Conservation (phyloP, 2,888 invertebrate species). For the Yponomeuta cagnagella region DNA sequence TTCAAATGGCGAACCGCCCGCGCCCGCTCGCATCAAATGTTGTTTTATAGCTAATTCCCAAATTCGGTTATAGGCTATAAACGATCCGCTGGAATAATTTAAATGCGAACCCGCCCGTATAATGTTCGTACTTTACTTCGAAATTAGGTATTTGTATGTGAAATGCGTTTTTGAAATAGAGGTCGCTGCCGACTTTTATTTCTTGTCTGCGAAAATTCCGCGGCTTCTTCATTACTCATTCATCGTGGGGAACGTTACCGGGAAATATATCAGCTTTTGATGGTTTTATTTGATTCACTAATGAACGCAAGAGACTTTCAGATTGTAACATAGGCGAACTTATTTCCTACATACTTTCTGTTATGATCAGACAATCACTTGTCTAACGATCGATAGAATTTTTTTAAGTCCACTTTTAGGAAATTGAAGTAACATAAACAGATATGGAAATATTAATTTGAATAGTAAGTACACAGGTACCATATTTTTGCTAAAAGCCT, state of each 20-base stretch:
- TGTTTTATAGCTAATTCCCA: conserved; percentile 77
- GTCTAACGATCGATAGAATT: too few relatives aligned
- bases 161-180: conserved; percentile 71
- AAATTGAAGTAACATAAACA: too few relatives aligned
- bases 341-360: too few relatives aligned
- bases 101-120: conserved; percentile 73
- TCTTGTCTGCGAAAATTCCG: conserved; percentile 38
- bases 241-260: conserved; percentile 22
- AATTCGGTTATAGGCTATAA: conserved; percentile 77
- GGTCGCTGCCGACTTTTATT: conserved; percentile 64
- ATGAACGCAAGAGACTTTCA: conserved; percentile 10
- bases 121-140: conserved; percentile 71
- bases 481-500: too few relatives aligned
- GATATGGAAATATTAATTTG: too few relatives aligned
- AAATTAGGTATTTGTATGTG: conserved; percentile 76
- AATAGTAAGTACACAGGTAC: too few relatives aligned
- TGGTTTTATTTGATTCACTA: conserved; percentile 19
- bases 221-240: conserved; percentile 28
- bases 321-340: too few relatives aligned
- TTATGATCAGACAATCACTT: too few relatives aligned
- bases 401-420: too few relatives aligned
- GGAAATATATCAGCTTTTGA: conserved; percentile 20
- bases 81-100: conserved; percentile 76
- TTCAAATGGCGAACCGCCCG: conserved; percentile 73
- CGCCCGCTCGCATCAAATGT: conserved; percentile 75